phyloP scores from a whole-genome alignment of 2,888 invertebrate genomes.

The Phragmatobia fuliginosa region DNA sequence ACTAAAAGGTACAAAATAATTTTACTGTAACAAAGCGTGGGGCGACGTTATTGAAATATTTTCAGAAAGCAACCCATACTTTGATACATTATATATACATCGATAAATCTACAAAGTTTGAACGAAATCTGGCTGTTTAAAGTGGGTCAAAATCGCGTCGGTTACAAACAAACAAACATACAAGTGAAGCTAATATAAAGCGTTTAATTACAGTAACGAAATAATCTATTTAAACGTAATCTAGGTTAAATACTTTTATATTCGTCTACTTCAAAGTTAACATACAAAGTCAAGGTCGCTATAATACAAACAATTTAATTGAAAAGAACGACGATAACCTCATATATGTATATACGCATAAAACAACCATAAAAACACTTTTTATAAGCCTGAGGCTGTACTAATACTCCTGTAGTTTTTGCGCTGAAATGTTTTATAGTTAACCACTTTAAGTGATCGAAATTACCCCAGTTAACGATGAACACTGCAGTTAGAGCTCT shows the following conservation, averaged over 20 bases:
- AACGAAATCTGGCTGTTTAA: too few species aligned
- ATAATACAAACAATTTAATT: not conserved
- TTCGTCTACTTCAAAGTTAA: not conserved
- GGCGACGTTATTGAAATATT: too few species aligned
- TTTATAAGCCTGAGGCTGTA: not conserved
- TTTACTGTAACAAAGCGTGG: too few species aligned
- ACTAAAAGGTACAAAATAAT: too few species aligned
- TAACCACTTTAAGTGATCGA: conserved; percentile 36
- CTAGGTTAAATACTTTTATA: not conserved
- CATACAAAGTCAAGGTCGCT: not conserved
- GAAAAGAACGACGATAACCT: not conserved
- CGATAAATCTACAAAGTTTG: too few species aligned
- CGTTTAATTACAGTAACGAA: too few species aligned
- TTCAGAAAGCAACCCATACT: too few species aligned
- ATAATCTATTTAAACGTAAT: not conserved
- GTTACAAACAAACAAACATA: too few species aligned
- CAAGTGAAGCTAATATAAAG: too few species aligned
- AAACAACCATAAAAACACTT: not conserved
- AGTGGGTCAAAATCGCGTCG: too few species aligned
- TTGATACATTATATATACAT: too few species aligned
- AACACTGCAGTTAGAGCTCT: conserved; percentile 39
- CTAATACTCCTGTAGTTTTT: conserved; percentile 26
- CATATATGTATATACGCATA: not conserved
- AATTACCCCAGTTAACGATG: conserved; percentile 44
- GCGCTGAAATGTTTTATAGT: conserved; percentile 37